Conservation (phyloP, 2,113 vertebrate species). For the Harpagus bidentatus region DNA sequence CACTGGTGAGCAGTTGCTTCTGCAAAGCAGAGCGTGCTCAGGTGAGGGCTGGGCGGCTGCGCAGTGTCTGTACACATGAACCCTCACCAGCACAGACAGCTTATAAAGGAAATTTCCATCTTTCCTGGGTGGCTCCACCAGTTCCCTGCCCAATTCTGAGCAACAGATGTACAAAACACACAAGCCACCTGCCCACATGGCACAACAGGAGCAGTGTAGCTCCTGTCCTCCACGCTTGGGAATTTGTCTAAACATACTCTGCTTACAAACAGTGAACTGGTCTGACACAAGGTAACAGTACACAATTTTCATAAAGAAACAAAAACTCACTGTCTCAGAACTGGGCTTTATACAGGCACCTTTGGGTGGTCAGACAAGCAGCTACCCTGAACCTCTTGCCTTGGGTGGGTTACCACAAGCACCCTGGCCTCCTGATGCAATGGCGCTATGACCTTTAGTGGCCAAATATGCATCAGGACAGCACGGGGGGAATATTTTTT, state of each 20-base stretch:
- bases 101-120: not conserved
- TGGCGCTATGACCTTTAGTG: rapidly evolving
- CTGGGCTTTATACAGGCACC: not conserved
- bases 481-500: not conserved
- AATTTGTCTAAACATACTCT: not conserved
- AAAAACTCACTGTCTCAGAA: not conserved
- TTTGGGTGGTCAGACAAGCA: not conserved
- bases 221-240: not conserved
- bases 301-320: not conserved
- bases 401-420: not conserved
- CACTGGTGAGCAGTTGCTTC: not conserved
- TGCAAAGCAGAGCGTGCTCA: not conserved
- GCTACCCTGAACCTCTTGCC: not conserved
- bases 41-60: rapidly evolving
- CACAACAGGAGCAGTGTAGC: not conserved
- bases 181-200: not conserved
- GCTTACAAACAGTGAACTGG: not conserved
- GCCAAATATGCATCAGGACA: not conserved
- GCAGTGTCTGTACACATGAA: rapidly evolving
- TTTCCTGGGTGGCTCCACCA: not conserved
- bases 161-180: not conserved
- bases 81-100: rapidly evolving
- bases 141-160: not conserved
- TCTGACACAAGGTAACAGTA: not conserved
- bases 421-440: not conserved